Evolutionary conservation across 2,113 vertebrate species (phyloP), one percentile per base, ranked within the genome.

Genomic region (Amphilophus citrinellus): DNA sequence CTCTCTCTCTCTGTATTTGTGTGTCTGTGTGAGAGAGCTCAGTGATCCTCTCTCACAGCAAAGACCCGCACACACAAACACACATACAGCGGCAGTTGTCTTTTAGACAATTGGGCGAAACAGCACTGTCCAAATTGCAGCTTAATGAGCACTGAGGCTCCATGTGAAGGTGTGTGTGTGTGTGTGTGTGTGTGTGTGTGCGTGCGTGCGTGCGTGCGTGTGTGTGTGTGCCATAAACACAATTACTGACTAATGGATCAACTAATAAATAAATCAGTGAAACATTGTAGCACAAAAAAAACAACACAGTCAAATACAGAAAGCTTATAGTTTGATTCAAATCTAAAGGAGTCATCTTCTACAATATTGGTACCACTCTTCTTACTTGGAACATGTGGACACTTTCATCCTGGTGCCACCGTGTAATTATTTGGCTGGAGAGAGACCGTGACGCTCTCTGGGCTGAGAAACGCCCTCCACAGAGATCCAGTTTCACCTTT

Each of bases 31-130:
- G 50, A 71, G 53, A n/a, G 22, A 50, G 63, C 63, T 68, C 63
- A 47, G 5, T 84, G 47, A 82, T 76, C 77, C 84, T 79, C 80
- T 76, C 66, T 24, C 59, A 65, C 59, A 66, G 2, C 65, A 2
- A 35, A 61, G 10, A 61, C 13, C 60, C 77, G 50, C 1, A 63
- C 65, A 84, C n/a, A 61, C 37, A 82, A 8, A 59, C 53, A 83
- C 10, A 83, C 77, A 65, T 3, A 7, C 7, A 35, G 32, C 6
- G 32, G 32, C 32, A 5, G 58, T 56, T 37, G 14, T 83, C 6
- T 82, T 22, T 62, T 47, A 22, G 76, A 76, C 76, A 61, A 80
- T 79, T 32, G 53, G 77, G 37, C 56, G 13, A 10, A 39, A 57
- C 58, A 65, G 53, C 2, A 17, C 13, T 3, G 5, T 15, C 56